These are phyloP conservation scores for Anthophora plumipes DNA, from an alignment of 2,888 invertebrate genomes.

Conservation along the genomic window DNA sequence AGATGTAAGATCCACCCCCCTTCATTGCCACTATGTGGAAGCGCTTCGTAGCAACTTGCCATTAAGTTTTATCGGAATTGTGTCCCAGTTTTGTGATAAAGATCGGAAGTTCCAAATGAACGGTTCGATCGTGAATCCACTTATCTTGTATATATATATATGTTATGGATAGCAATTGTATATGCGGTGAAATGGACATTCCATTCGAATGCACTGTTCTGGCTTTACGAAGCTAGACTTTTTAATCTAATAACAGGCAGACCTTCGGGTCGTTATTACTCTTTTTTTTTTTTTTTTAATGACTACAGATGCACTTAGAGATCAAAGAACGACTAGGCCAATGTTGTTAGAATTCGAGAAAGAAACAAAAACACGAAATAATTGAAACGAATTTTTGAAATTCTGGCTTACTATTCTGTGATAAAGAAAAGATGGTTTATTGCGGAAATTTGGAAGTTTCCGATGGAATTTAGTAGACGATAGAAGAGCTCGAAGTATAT, in stretches of 20 bases:
- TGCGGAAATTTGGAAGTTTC: neutral
- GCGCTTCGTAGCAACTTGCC: slow-evolving; percentile 55
- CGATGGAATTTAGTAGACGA: neutral
- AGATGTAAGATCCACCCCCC: slow-evolving; percentile 7
- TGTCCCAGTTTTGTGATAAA: slow-evolving; percentile 55
- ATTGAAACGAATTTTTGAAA: too few species aligned
- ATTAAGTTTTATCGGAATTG: slow-evolving; percentile 53
- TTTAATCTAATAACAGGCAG: slow-evolving; percentile 11
- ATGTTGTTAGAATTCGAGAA: neutral
- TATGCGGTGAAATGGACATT: slow-evolving; percentile 25
- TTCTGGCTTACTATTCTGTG: too few species aligned
- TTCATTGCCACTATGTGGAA: slow-evolving; percentile 44
- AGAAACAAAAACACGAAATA: too few species aligned
- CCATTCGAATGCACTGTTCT: slow-evolving; percentile 16
- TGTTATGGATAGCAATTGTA: slow-evolving; percentile 41
- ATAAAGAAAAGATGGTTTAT: neutral
- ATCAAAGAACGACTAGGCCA: neutral
- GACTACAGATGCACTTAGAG: slow-evolving; percentile 11
- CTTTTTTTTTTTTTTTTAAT: slow-evolving; percentile 4
- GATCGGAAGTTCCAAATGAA: slow-evolving; percentile 30
- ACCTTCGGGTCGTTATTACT: neutral
- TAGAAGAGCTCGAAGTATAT: neutral
- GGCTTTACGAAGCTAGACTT: neutral
- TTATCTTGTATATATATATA: slow-evolving; percentile 42
- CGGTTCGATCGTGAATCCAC: slow-evolving; percentile 32